Evolutionary conservation across 2,113 vertebrate species (phyloP), one percentile per base, ranked within the genome.

Genomic region (Psilopsiagon aymara): DNA sequence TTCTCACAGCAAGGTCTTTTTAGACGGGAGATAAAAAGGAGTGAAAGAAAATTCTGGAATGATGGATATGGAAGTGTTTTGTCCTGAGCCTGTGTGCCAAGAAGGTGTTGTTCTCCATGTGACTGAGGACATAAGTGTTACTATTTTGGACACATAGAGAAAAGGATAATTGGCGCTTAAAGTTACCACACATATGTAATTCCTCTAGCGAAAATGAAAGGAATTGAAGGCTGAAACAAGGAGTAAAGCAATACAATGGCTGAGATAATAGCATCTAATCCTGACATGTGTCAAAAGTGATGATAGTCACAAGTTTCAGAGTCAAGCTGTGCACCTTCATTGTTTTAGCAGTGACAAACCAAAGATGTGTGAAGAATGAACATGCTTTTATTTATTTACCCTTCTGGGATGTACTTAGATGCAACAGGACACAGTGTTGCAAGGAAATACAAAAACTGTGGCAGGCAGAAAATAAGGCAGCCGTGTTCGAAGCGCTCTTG

Each of bases 1-100:
- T 92, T 94, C 69, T 96, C 83, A 71, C 31, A 82, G 35, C 55
- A 69, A 82, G 31, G 66, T 68, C 57, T 69, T 86, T 88, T 82
- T 47, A 81, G 49, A n/a, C 21, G 78, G 74, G 44, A 84, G 67
- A 41, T 88, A 82, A 63, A 67, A 39, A 83, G 59, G 39, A 92
- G 7, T 78, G 43, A 76, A 66, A 86, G 29, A 47, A 88, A 83
- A 29, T 35, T 77, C 27, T 24, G 62, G 66, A n/a, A 29, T 86
- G 52, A 62, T 59, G 24, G 76, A 46, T 84, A 31, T 35, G 31
- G 39, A 62, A 51, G 19, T 8, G 59, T 57, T 81, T 84, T 84
- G 41, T 68, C 46, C 47, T 81, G 43, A 78, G 82, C 33, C 55
- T 4, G 0, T 44, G n/a, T 92, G 83, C 52, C 31, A 62, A 44